These are phyloP conservation scores for Sitophilus oryzae DNA, from an alignment of 1,140 invertebrate species.

Conservation along the genomic window DNA sequence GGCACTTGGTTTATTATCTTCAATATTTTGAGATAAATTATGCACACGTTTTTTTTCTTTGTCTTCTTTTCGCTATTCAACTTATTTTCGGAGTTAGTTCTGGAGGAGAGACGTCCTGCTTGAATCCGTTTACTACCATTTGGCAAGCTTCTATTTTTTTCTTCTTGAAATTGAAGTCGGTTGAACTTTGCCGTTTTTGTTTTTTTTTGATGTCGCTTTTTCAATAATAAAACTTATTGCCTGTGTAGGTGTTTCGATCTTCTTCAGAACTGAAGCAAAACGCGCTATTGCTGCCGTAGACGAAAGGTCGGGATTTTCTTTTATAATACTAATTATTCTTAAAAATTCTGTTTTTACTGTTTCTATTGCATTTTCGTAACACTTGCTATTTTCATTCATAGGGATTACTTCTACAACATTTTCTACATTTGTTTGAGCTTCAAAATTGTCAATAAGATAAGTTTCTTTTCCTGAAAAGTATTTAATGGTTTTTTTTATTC, in stretches of 20 bases:
- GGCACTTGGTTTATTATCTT: constrained; percentile 3
- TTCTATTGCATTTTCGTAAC: constrained; percentile 1
- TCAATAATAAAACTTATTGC: constrained; percentile 4
- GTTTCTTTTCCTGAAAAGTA: neutral
- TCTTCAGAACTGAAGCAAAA: constrained; percentile 2
- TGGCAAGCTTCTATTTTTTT: constrained; percentile 1
- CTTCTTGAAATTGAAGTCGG: constrained; percentile 4
- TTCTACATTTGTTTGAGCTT: constrained; percentile 2
- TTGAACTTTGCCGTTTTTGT: neutral
- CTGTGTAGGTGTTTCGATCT: constrained; percentile 1
- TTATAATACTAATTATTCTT: neutral
- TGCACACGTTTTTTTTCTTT: too few relatives aligned
- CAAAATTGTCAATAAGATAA: neutral
- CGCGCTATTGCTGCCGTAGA: neutral
- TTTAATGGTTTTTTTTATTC: neutral
- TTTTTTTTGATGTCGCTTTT: constrained; percentile 5
- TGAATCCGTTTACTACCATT: neutral
- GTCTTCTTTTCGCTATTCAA: constrained; percentile 1
- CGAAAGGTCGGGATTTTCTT: constrained; percentile 3
- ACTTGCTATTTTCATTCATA: neutral
- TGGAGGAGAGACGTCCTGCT: neutral
- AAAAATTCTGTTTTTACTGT: constrained; percentile 5
- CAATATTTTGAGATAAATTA: constrained; percentile 5
- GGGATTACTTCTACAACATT: neutral
- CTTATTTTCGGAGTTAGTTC: constrained; percentile 4